Conservation (phyloP, 2,888 invertebrate genomes). For the Melipona bicolor region DNA sequence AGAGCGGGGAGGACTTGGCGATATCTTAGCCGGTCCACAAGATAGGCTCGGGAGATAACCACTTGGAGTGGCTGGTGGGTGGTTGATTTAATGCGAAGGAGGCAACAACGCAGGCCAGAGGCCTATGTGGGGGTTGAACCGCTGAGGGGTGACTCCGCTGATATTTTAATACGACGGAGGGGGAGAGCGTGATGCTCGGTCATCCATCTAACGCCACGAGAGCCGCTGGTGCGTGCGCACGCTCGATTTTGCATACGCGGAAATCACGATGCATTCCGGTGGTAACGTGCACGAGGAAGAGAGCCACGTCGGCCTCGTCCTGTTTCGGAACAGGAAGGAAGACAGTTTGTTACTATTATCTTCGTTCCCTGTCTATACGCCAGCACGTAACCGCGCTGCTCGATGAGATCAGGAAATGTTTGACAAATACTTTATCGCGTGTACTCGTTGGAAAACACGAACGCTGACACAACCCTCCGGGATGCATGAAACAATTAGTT, state of each 20-base stretch:
- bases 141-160: constrained; percentile 71
- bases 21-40: constrained; percentile 76
- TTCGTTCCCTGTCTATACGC: constrained; percentile 68
- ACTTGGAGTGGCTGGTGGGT: constrained; percentile 76
- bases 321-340: constrained; percentile 84
- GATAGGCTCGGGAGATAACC: constrained; percentile 80
- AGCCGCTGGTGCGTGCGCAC: constrained; percentile 78
- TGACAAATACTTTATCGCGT: neutral
- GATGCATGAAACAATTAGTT: no score
- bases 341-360: constrained; percentile 84
- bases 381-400: neutral
- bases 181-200: constrained; percentile 83
- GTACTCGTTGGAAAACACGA: neutral
- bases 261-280: constrained; percentile 80
- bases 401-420: constrained; percentile 12
- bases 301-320: constrained; percentile 73
- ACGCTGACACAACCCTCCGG: neutral
- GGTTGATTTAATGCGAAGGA: constrained; percentile 81
- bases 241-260: constrained; percentile 83
- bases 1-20: constrained; percentile 56
- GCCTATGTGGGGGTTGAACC: constrained; percentile 45
- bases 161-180: constrained; percentile 82
- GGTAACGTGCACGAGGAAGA: constrained; percentile 48
- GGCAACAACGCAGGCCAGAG: constrained; percentile 52
- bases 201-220: constrained; percentile 80